Evolutionary conservation across 2,113 vertebrate species (phyloP).

Genomic region (Leptocoma aspasia): DNA sequence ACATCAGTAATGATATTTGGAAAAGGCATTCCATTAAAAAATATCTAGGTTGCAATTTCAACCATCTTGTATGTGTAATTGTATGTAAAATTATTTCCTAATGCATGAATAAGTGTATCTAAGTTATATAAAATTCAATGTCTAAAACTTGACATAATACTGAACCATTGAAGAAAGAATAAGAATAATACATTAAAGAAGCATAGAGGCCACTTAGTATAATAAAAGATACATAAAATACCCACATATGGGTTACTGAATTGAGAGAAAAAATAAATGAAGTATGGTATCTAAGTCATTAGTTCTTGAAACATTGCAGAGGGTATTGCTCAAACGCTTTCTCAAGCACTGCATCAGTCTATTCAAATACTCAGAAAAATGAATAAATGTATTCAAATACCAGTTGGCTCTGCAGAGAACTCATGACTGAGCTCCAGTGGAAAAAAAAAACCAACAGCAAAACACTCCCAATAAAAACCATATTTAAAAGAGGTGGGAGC

Average conservation of each 20-base stretch:
- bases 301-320: background rate
- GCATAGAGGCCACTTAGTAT: background rate
- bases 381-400: background rate
- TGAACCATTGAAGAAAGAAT: background rate
- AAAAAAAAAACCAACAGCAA: background rate
- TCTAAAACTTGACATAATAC: background rate
- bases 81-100: background rate
- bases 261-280: background rate
- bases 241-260: background rate
- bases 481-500: background rate
- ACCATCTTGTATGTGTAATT: background rate
- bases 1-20: background rate
- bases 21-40: background rate
- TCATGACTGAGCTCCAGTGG: background rate
- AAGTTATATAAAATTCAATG: background rate
- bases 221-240: background rate
- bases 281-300: background rate
- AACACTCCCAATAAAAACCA: fast-evolving
- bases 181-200: background rate
- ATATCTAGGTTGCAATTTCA: background rate
- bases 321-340: background rate
- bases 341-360: background rate
- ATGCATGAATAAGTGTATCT: background rate
- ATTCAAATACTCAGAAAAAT: background rate
- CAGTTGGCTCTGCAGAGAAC: background rate